Conservation (phyloP, 2,888 invertebrate genomes). For the Anorthoa munda region DNA sequence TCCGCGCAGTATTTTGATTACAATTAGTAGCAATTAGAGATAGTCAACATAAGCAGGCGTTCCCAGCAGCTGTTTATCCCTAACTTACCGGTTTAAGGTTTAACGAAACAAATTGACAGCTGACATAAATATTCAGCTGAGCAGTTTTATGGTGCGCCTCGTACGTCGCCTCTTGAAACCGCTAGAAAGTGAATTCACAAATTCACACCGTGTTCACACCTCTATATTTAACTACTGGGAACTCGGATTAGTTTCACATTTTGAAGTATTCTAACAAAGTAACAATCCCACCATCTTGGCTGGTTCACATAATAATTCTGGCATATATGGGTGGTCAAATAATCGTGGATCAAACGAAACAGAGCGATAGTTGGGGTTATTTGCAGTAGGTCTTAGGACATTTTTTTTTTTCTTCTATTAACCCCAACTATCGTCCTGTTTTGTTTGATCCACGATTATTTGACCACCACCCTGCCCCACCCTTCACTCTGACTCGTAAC, state of each 20-base stretch:
- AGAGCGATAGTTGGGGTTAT: too few relatives aligned
- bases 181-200: constrained; percentile 56
- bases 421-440: too few relatives aligned
- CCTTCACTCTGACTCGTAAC: too few relatives aligned
- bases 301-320: background rate
- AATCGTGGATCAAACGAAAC: too few relatives aligned
- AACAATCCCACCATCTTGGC: background rate
- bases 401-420: too few relatives aligned
- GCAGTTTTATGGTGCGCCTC: constrained; percentile 18
- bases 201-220: constrained; percentile 48
- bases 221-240: constrained; percentile 25
- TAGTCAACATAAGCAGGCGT: background rate
- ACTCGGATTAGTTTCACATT: constrained; percentile 39
- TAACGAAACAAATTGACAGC: constrained; percentile 10
- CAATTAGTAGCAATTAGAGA: background rate
- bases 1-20: background rate
- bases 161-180: constrained; percentile 19
- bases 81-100: background rate
- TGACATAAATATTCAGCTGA: constrained; percentile 39
- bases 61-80: background rate
- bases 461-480: too few relatives aligned
- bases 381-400: too few relatives aligned
- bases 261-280: background rate
- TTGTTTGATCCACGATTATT: too few relatives aligned
- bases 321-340: too few relatives aligned